Conservation (phyloP, 2,797 vertebrate species). For the Podarcis siculus region DNA sequence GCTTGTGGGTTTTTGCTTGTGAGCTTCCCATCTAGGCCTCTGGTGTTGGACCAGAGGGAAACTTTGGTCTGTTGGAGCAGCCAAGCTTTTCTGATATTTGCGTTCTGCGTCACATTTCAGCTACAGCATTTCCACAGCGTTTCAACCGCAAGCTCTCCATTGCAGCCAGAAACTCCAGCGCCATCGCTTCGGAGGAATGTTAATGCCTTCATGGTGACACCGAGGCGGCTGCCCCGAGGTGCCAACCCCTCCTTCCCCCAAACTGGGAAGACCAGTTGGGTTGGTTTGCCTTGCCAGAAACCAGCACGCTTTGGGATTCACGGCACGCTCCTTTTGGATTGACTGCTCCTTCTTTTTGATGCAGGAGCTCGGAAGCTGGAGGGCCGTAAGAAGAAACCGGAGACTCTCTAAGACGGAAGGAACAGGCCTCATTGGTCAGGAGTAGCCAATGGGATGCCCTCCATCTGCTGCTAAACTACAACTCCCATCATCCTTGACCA, state of each 20-base stretch:
- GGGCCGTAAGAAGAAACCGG: neutral
- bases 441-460: neutral
- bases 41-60: too few species aligned
- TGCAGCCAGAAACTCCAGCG: neutral
- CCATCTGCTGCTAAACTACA: neutral
- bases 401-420: too few species aligned
- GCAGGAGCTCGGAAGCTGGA: neutral
- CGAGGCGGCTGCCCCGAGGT: constrained; percentile 23
- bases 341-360: neutral
- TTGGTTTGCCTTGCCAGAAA: constrained; percentile 4
- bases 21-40: too few species aligned
- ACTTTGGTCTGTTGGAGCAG: too few species aligned
- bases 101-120: neutral
- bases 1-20: too few species aligned
- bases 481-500: neutral
- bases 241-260: neutral
- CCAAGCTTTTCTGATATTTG: too few species aligned
- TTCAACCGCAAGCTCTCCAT: neutral
- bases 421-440: too few species aligned
- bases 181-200: constrained; percentile 2
- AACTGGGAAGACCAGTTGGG: neutral
- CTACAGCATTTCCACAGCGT: neutral
- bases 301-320: too few species aligned
- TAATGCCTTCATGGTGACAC: constrained; percentile 12
- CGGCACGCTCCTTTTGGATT: too few species aligned